Evolutionary conservation across 2,888 invertebrate species (phyloP), one percentile per base, ranked within the genome.

Genomic region (Venusia cambrica): DNA sequence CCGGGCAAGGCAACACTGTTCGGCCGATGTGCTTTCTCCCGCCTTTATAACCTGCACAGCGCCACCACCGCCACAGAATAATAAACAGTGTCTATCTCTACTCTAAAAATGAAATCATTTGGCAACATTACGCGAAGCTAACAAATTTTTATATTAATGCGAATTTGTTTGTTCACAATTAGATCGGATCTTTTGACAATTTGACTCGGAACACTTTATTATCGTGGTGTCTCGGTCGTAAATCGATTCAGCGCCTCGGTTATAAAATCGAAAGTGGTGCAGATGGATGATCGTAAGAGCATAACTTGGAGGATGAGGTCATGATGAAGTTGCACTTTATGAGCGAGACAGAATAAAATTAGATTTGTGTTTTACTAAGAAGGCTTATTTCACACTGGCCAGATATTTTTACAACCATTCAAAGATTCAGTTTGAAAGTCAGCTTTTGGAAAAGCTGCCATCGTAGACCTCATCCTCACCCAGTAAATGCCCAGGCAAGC

Each of bases 11-110:
- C 61, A 51, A 56, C 57, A 73, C 74, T 74, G 75, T 73, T 73
- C 63, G 68, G 33, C 47, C 66, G 65, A 57, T 56, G 69, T 69
- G 81, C 85, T 85, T 85, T 87, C 85, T 78, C 85, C 68, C 40
- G 64, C 62, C 77, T 83, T 80, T 87, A 87, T 87, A 85, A 81
- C 73, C 62, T 75, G 72, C 60, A 54, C 36, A 50, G 33, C 24
- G 20, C 19, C 19, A 18, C 22, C 16, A 22, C 7, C 18, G 6
- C 12, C 35, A 35, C 22, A 31, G 31, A 31, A 36, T 35, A 40
- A 11, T 8, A 10, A 31, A 24, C 24, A 22, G 15, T 13, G 13
- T 19, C 21, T 28, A 36, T 7, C 5, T 8, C 4, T 19, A 27
- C 22, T 38, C 66, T 63, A 73, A 73, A 77, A 78, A 78, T 70